phyloP scores from a whole-genome alignment of 1,140 invertebrate species.

The Chrysopa pallens region DNA sequence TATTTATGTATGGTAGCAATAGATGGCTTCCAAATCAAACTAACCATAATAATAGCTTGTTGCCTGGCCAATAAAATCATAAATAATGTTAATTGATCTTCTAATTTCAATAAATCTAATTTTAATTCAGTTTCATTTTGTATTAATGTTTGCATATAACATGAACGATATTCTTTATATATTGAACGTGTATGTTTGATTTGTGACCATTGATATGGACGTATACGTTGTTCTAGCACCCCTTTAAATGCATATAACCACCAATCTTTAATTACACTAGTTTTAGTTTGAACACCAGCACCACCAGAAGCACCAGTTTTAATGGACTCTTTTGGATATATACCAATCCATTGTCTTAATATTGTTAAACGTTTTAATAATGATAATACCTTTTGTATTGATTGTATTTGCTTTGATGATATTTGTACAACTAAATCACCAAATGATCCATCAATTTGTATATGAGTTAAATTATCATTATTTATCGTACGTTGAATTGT shows the following conservation, averaged over 20 bases:
- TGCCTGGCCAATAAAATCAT: constrained; percentile 64
- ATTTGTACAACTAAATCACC: constrained; percentile 60
- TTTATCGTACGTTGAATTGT: too few relatives aligned
- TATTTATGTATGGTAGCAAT: too few relatives aligned
- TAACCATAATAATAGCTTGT: constrained; percentile 55
- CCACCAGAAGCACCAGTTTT: not conserved
- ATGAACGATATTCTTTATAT: constrained; percentile 51
- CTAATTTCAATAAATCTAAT: constrained; percentile 51
- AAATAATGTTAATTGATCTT: constrained; percentile 51
- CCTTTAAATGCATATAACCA: constrained; percentile 62
- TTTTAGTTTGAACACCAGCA: too few relatives aligned
- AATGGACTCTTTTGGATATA: not conserved
- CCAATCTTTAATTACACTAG: constrained; percentile 36
- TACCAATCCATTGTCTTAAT: not conserved
- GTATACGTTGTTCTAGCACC: constrained; percentile 50
- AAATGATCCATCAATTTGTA: constrained; percentile 55
- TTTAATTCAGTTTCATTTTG: constrained; percentile 56
- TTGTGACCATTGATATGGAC: constrained; percentile 53
- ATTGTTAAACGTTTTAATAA: not conserved
- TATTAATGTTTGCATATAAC: constrained; percentile 51
- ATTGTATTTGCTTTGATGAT: constrained; percentile 37
- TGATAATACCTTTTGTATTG: not conserved
- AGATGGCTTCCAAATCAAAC: too few relatives aligned
- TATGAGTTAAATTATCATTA: constrained; percentile 51
- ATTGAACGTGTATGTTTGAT: constrained; percentile 49